phyloP scores from a whole-genome alignment of 2,113 vertebrate species.

The Cygnus atratus region DNA sequence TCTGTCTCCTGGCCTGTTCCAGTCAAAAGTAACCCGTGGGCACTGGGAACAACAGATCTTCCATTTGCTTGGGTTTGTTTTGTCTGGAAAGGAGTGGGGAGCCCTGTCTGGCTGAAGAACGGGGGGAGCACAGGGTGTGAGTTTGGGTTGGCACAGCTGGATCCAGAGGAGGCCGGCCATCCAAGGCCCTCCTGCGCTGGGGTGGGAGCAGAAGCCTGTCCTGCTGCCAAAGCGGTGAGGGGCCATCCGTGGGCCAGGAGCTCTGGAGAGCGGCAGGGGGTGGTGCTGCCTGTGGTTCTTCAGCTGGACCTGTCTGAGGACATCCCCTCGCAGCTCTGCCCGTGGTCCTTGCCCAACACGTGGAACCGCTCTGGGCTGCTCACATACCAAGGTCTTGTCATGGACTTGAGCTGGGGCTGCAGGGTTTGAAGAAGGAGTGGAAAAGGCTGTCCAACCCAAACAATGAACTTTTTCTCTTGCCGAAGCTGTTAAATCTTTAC shows the following conservation, averaged over 20 bases:
- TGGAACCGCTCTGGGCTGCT: not conserved
- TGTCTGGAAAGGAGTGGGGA: not conserved
- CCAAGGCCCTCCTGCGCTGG: not conserved
- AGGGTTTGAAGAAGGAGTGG: not conserved
- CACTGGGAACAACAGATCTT: not conserved
- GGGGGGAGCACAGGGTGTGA: not conserved
- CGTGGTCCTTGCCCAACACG: not conserved
- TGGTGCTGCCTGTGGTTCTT: not conserved
- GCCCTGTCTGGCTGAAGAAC: not conserved
- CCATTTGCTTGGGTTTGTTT: not conserved
- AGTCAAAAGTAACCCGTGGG: not conserved
- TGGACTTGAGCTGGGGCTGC: fast-evolving
- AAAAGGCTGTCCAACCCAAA: slow-evolving; percentile 13
- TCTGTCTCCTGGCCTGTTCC: not conserved
- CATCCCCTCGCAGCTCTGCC: not conserved
- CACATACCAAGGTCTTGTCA: not conserved
- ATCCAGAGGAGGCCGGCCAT: not conserved
- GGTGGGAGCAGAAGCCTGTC: not conserved
- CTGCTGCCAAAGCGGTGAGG: not conserved
- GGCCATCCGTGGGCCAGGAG: not conserved
- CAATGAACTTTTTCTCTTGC: not conserved
- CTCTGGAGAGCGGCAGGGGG: not conserved
- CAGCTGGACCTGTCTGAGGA: too few relatives aligned
- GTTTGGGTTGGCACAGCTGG: not conserved
- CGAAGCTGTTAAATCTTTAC: not conserved